These are phyloP conservation scores for Bubalus kerabau DNA, from an alignment of 2,113 vertebrate species.

Conservation along the genomic window DNA sequence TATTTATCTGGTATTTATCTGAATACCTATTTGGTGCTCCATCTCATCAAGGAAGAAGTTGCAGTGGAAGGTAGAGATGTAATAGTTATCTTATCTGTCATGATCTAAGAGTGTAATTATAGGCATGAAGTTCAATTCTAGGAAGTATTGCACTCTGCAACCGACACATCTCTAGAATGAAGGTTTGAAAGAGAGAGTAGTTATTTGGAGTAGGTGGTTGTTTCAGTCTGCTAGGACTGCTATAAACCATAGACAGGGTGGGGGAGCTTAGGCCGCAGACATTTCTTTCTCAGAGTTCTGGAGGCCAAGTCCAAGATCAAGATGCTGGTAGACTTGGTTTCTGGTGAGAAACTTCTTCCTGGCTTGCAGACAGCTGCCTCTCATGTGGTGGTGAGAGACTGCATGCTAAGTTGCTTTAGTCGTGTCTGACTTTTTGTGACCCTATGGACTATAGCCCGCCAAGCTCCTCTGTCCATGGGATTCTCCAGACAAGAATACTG, in stretches of 20 bases:
- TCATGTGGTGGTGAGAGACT: neutral
- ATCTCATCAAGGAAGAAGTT: conserved; percentile 1
- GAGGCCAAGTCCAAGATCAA: neutral
- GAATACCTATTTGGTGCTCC: neutral
- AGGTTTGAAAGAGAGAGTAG: neutral
- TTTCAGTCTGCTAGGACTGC: neutral
- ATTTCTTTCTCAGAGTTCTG: neutral
- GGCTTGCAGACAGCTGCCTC: neutral
- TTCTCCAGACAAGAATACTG: neutral
- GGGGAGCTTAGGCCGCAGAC: neutral
- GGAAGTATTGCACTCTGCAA: neutral
- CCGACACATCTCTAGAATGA: neutral
- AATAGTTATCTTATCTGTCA: neutral
- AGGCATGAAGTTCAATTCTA: neutral
- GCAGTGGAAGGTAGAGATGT: neutral
- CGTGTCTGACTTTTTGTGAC: neutral
- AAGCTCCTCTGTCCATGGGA: neutral
- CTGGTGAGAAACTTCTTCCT: neutral
- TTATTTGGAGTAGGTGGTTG: neutral
- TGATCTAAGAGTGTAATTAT: neutral
- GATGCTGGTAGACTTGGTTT: neutral
- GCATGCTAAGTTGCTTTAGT: neutral
- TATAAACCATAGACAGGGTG: neutral
- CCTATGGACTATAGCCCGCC: neutral
- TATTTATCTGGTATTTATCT: neutral